A percentile compares a stretch with the other conserved stretches of the same genome.
phyloP scores from a whole-genome alignment of 2,797 vertebrate species.

The Phrynocephalus forsythii region DNA sequence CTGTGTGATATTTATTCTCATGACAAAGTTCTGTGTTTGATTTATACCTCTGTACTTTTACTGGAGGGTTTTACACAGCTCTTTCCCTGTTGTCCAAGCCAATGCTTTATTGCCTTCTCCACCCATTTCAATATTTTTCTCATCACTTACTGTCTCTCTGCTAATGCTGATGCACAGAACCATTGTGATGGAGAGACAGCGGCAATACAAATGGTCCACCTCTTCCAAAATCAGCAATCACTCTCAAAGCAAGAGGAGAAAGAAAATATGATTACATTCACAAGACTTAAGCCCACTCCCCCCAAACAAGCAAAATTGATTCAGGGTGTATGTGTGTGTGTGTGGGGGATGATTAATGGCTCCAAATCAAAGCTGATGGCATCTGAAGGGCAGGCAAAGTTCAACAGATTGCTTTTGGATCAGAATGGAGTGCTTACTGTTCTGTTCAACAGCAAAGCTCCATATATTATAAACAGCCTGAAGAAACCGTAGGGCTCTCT shows the following conservation, averaged over 20 bases:
- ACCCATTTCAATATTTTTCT: neutral
- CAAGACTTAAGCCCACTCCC: neutral
- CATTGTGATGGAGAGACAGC: neutral
- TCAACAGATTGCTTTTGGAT: neutral
- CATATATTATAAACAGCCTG: neutral
- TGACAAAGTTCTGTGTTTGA: accelerated
- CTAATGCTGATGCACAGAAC: neutral
- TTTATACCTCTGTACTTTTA: neutral
- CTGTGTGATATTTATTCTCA: accelerated
- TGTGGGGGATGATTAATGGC: neutral
- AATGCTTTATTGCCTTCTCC: constrained; percentile 8
- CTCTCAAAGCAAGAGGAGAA: neutral
- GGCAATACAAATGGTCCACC: constrained; percentile 2
- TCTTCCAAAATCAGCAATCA: constrained; percentile 33
- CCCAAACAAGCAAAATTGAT: neutral
- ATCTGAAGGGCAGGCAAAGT: neutral
- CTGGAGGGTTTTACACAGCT: neutral
- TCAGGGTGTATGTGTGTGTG: neutral
- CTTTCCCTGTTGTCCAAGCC: neutral
- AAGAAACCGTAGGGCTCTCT: neutral
- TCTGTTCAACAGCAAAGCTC: neutral
- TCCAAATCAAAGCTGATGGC: accelerated
- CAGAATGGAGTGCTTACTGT: neutral
- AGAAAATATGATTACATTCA: constrained; percentile 10
- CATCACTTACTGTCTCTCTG: neutral